These are phyloP conservation scores for Pachyramphus minor DNA, from an alignment of 2,113 vertebrate genomes.

Conservation along the genomic window DNA sequence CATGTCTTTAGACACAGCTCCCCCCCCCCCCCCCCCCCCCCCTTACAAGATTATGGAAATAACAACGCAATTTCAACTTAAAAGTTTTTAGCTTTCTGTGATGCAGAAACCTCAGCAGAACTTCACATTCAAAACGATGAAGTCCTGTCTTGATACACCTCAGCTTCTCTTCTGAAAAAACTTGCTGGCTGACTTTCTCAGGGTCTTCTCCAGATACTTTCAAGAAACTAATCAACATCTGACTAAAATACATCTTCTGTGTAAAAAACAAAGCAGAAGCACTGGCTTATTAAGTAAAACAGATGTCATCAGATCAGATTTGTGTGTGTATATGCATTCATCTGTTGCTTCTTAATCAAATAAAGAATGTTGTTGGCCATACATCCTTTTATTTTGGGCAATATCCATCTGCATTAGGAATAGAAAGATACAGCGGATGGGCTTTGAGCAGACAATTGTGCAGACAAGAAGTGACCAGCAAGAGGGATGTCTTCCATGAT, in stretches of 20 bases:
- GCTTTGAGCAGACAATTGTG: neutral
- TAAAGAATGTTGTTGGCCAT: neutral
- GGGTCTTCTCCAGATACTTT: neutral
- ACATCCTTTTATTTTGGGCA: neutral
- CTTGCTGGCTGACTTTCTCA: neutral
- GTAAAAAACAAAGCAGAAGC: neutral
- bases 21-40: accelerated
- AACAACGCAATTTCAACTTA: neutral
- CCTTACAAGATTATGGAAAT: neutral
- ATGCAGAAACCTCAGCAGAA: neutral
- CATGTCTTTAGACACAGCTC: neutral
- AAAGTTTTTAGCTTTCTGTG: neutral
- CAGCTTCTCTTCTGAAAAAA: neutral
- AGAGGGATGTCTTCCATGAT: neutral
- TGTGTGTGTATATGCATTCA: neutral
- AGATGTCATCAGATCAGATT: conserved; percentile 3
- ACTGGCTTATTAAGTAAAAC: neutral
- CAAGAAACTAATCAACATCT: neutral
- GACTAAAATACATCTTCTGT: neutral
- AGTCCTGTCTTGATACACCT: neutral
- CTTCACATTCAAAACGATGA: neutral
- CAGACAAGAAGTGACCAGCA: neutral
- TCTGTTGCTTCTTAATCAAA: neutral
- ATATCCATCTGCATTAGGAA: neutral
- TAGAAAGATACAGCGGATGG: neutral